These are phyloP conservation scores for Dynastes tityus DNA, from an alignment of 2,888 invertebrate species.

Conservation along the genomic window DNA sequence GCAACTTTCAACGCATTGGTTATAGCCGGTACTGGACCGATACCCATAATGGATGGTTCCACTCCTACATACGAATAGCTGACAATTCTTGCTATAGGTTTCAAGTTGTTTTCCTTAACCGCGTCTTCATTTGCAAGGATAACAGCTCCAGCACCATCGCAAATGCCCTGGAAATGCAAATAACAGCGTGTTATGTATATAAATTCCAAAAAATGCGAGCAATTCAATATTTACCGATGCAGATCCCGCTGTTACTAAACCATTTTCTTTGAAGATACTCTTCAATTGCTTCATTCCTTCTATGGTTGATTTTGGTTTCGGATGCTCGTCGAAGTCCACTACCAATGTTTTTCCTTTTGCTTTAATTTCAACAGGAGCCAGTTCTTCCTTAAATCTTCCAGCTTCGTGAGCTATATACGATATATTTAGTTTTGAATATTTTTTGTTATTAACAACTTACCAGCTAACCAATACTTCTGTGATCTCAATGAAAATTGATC, in stretches of 20 bases:
- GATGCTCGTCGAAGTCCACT: slow-evolving; percentile 93
- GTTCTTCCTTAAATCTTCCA: slow-evolving; percentile 92
- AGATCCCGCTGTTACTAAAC: slow-evolving; percentile 94
- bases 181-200: neutral
- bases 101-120: slow-evolving; percentile 84
- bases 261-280: slow-evolving; percentile 94
- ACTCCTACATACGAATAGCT: slow-evolving; percentile 96
- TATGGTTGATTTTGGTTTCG: slow-evolving; percentile 88
- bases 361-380: slow-evolving; percentile 88
- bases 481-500: slow-evolving; percentile 90
- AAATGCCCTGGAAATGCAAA: slow-evolving; percentile 83
- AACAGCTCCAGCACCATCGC: slow-evolving; percentile 97
- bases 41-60: slow-evolving; percentile 98
- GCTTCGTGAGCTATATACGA: slow-evolving; percentile 82
- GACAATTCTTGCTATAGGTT: slow-evolving; percentile 92
- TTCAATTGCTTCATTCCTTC: slow-evolving; percentile 90
- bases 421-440: slow-evolving; percentile 4
- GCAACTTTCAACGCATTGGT: slow-evolving; percentile 86
- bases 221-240: slow-evolving; percentile 83
- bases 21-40: slow-evolving; percentile 97
- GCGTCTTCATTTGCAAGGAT: slow-evolving; percentile 94
- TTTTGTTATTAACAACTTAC: slow-evolving; percentile 68
- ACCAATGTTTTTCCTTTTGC: slow-evolving; percentile 87
- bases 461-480: slow-evolving; percentile 90
- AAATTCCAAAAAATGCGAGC: neutral